A percentile compares a stretch with the other conserved stretches of the same genome.
Evolutionary conservation across 2,113 vertebrate genomes (phyloP).

Genomic region (Sylvia atricapilla): DNA sequence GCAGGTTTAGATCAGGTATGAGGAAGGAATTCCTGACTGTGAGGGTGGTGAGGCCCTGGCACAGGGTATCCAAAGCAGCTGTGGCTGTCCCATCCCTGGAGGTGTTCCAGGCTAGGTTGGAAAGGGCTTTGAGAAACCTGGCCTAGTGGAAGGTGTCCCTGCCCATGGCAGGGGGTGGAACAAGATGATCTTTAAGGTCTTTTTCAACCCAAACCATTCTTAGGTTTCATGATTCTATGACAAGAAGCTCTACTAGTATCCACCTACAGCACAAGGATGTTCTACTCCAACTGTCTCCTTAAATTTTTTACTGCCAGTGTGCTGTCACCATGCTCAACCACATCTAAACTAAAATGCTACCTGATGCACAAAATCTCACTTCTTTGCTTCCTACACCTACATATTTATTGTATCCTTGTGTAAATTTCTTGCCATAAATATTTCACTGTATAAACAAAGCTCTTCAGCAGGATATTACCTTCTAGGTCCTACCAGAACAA

Average conservation of each 20-base stretch:
- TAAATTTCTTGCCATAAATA: neutral
- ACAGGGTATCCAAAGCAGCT: accelerated
- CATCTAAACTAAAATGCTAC: neutral
- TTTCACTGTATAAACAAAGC: neutral
- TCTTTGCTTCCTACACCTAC: neutral
- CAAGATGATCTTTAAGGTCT: neutral
- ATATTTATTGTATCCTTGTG: neutral
- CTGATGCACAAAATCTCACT: neutral
- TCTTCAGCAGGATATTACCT: neutral
- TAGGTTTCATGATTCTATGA: neutral
- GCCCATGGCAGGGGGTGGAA: neutral
- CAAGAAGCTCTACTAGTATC: neutral
- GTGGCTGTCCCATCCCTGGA: neutral
- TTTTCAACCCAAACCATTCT: neutral
- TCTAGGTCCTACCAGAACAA: neutral
- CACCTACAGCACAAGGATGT: neutral
- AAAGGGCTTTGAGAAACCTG: accelerated
- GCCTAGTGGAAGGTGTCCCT: accelerated
- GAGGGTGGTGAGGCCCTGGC: accelerated
- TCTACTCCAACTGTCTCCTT: neutral
- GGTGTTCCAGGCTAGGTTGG: neutral
- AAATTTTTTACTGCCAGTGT: neutral
- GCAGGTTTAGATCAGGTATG: neutral
- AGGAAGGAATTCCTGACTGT: neutral
- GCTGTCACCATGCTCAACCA: neutral